Base-by-base conservation (phyloP, 1,140 invertebrate genomes). In the Lasioglossum baleicum region DNA sequence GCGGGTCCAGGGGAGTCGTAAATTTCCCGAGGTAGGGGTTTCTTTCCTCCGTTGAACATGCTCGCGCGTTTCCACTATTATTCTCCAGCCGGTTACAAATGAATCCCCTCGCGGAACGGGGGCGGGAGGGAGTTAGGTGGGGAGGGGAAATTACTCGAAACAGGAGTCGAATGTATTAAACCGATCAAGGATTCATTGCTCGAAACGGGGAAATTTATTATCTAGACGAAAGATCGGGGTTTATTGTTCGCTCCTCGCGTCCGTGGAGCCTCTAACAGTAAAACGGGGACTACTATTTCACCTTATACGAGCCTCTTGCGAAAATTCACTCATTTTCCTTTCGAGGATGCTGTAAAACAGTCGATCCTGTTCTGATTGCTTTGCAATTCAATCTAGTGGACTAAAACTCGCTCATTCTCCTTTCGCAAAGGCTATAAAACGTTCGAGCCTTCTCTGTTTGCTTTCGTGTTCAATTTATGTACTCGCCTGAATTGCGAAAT, bases 21-120 rank as follows among this genome's bases (percentile, higher is more conserved):
- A 76, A 69, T 77, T 75, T 60, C 31, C 48, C 20, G 6, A 2
- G 66, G 44, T 6, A 15, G 42, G 69, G 58, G 8, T 2, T 15
- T 63, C 63, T 58, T 68, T 71, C 61, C 67, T 15, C 31, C 42
- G 20, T 2, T 7, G 22, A 61, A 48, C 66, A 40, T 44, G 58
- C 58, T 71, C 66, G 75, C 42, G 74, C 7, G 22, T 63, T 70
- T 77, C 44, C 64, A 68, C 51, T 17, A 31, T 75, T 75, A 66
- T 26, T 77, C 48, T 31, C 58, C 7, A 51, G 44, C 15, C 78
- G 56, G 51, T 31, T 53, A 68, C 63, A 64, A 65, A 70, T 61
- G 76, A 73, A 76, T 26, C 53, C 35, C 17, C 61, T 35, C 61
- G 64, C 70, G 69, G 40, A 56, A 65, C 35, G 31, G 20, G 0